Evolutionary conservation across 2,888 invertebrate species (phyloP), one percentile per base, ranked within the genome.

Genomic region (Eupithecia vulgata): DNA sequence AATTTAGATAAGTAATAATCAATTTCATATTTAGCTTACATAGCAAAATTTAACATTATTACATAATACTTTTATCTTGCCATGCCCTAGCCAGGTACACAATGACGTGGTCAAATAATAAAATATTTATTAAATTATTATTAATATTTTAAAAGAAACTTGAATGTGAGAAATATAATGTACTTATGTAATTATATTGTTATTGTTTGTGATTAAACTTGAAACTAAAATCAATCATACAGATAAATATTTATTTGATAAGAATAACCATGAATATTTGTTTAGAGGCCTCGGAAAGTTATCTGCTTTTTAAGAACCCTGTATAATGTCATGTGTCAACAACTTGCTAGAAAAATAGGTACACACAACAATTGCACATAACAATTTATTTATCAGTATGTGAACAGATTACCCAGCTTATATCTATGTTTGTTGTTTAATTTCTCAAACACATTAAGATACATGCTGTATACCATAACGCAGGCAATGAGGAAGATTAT

Each of bases 391-490:
- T 57, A 68, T 59, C 66, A 71, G 37, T 74, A 71, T 6, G 85
- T 83, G 52, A 88, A 88, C 70, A 88, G 82, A 78, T 81, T 87
- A 25, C 88, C 87, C 21, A 90, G 76, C 68, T 87, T 70, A 64
- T 82, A 81, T 42, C 84, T 69, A 66, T 85, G 84, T 75, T 85
- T 87, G 40, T 79, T 83, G 25, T 80, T 81, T 30, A 83, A 80
- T n/a, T 79, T 81, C 71, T 88, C 82, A 71, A 90, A 88, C 0
- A 88, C 84, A 69, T 88, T 86, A 0, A 87, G 72, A 78, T 91
- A 91, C 85, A 88, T 86, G 70, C 83, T 86, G 76, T 88, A 91
- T 0, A 81, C 85, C 10, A 88, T 45, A 6, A 90, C 1, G 69
- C 85, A 85, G 6, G 87, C 83, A 0, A 82, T 40, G 1, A 85